A percentile compares a stretch with the other conserved stretches of the same genome.
Evolutionary conservation across 2,888 invertebrate genomes (phyloP).

Genomic region (Agrotis segetum): DNA sequence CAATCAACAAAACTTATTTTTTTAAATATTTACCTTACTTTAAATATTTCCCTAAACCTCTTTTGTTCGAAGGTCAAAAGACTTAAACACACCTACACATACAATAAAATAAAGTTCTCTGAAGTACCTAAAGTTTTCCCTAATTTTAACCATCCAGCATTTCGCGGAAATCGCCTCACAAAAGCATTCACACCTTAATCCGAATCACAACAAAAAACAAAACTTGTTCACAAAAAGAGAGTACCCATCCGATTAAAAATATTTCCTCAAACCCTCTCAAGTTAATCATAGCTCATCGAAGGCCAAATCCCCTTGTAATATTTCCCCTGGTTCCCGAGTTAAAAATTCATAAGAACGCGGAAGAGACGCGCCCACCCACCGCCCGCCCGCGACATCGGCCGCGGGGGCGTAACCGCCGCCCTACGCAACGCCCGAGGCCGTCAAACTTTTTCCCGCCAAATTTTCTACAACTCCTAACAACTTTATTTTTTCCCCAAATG

Average conservation of each 20-base stretch:
- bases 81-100: neutral
- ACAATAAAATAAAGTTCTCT: no score
- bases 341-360: constrained; percentile 81
- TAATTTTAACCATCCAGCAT: no score
- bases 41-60: constrained; percentile 14
- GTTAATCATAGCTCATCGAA: no score
- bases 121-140: no score
- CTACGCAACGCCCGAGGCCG: constrained; percentile 81
- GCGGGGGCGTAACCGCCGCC: constrained; percentile 90
- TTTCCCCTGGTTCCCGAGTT: constrained; percentile 54
- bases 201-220: no score
- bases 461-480: constrained; percentile 25
- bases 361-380: constrained; percentile 87
- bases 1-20: neutral
- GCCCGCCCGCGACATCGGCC: constrained; percentile 85
- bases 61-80: constrained; percentile 21
- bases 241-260: no score
- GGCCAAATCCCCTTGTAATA: constrained; percentile 52
- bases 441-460: constrained; percentile 81
- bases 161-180: no score
- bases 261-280: no score
- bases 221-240: no score
- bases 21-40: constrained; percentile 1
- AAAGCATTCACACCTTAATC: no score
- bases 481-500: neutral